These are phyloP conservation scores for Nephrotoma guestfalica DNA, from an alignment of 2,888 invertebrate species.

Conservation along the genomic window DNA sequence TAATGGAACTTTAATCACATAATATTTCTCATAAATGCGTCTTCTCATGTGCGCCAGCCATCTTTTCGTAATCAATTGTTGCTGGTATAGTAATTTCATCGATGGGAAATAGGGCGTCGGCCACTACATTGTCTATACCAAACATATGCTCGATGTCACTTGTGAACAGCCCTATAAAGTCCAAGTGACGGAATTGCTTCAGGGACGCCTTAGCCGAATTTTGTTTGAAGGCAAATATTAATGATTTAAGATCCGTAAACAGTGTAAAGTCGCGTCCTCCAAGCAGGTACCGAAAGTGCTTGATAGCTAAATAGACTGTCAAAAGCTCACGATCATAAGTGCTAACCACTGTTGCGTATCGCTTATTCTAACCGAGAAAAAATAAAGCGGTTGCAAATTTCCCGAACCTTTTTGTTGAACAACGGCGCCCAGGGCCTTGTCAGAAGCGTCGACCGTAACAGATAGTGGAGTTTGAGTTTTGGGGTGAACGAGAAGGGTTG, in stretches of 20 bases:
- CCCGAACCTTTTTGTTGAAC: not conserved
- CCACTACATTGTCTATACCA: not conserved
- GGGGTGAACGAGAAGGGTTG: not conserved
- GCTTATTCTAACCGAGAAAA: not conserved
- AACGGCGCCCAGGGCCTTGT: not conserved
- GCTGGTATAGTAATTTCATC: not conserved
- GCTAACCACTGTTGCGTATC: not conserved
- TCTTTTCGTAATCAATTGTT: not conserved
- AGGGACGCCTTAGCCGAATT: not conserved
- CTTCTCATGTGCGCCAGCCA: not conserved
- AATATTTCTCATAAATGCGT: not conserved
- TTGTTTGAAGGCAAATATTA: not conserved
- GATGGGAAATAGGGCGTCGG: not conserved
- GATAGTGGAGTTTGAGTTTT: not conserved
- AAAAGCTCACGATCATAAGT: not conserved
- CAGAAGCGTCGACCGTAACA: not conserved
- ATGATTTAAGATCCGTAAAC: too few species aligned
- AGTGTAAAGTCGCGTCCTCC: not conserved
- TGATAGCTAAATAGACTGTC: not conserved
- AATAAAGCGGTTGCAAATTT: not conserved
- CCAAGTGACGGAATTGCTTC: not conserved
- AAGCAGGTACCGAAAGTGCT: not conserved
- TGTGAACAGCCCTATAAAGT: not conserved
- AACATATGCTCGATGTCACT: not conserved
- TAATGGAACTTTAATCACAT: not conserved